Evolutionary conservation across 2,888 invertebrate species (phyloP).

Genomic region (Lapara coniferarum): DNA sequence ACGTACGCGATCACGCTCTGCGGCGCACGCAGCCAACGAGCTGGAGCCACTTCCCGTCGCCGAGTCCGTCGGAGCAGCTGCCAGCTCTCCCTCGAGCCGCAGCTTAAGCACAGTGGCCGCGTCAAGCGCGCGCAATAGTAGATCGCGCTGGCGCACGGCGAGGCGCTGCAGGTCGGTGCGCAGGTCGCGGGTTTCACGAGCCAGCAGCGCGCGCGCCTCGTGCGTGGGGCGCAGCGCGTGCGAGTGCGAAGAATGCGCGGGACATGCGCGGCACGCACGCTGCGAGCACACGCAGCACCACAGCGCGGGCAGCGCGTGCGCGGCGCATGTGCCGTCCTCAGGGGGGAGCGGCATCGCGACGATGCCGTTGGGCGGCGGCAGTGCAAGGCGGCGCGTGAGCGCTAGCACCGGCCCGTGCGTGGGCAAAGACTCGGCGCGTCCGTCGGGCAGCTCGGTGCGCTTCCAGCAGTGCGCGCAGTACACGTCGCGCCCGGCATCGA

Average conservation of each 20-base stretch:
- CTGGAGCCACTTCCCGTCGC: conserved; percentile 77
- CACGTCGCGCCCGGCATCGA: conserved; percentile 87
- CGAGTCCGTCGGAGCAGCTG: conserved; percentile 76
- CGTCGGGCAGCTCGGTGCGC: conserved; percentile 87
- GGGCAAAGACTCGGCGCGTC: conserved; percentile 86
- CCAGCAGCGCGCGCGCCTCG: conserved; percentile 85
- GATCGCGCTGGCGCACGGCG: conserved; percentile 86
- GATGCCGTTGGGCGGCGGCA: conserved; percentile 26
- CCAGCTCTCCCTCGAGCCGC: conserved; percentile 89
- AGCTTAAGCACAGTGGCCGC: conserved; percentile 89
- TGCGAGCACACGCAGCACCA: conserved; percentile 89
- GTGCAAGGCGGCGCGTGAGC: conserved; percentile 73
- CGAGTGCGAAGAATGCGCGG: conserved; percentile 74
- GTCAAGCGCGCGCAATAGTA: conserved; percentile 89
- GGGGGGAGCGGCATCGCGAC: conserved; percentile 12
- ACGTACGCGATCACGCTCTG: conserved; percentile 87
- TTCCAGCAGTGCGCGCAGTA: conserved; percentile 90
- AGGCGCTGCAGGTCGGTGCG: conserved; percentile 87
- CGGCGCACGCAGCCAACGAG: conserved; percentile 83
- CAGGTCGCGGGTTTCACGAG: conserved; percentile 57
- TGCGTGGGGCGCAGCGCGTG: conserved; percentile 86
- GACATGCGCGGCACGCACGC: conserved; percentile 88
- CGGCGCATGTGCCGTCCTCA: conserved; percentile 77
- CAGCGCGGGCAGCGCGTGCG: conserved; percentile 88
- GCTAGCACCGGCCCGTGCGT: conserved; percentile 87